These are phyloP conservation scores for Euspilapteryx auroguttella DNA, from an alignment of 2,888 invertebrate genomes.

Conservation along the genomic window DNA sequence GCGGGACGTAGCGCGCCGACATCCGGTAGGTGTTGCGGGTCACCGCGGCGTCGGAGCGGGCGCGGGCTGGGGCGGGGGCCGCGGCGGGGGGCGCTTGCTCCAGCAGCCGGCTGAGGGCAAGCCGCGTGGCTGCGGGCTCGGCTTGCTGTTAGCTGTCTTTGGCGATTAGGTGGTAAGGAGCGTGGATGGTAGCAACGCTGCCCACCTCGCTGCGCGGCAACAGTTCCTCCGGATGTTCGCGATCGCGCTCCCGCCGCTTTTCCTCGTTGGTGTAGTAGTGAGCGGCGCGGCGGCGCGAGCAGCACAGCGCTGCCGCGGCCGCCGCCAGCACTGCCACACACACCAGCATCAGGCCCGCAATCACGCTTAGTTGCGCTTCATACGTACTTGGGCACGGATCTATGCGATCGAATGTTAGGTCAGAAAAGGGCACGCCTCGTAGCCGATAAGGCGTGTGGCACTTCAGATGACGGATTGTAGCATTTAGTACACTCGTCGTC, in stretches of 20 bases:
- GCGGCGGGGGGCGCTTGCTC: conserved; percentile 7
- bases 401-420: conserved; percentile 26
- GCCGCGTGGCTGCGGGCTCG: conserved; percentile 21
- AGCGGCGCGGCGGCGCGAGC: conserved; percentile 69
- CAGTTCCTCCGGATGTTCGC: conserved; percentile 39
- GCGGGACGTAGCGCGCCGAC: conserved; percentile 16
- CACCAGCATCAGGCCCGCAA: conserved; percentile 42
- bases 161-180: conserved; percentile 28
- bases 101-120: too few species aligned
- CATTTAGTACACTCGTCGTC: conserved; percentile 54
- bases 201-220: conserved; percentile 29
- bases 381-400: conserved; percentile 48
- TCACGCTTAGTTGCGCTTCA: conserved; percentile 61
- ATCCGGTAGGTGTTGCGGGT: conserved; percentile 14
- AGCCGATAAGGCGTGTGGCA: conserved; percentile 63
- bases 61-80: conserved; percentile 7
- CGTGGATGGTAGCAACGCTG: conserved; percentile 40
- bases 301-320: conserved; percentile 63
- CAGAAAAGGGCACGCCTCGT: conserved; percentile 34
- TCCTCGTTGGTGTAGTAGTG: conserved; percentile 83
- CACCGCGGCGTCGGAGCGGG: conserved; percentile 9
- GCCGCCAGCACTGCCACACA: conserved; percentile 47
- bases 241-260: conserved; percentile 44
- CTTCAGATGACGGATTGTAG: conserved; percentile 47
- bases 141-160: conserved; percentile 51